Evolutionary conservation across 2,113 vertebrate genomes (phyloP).

Genomic region (Athene cunicularia): DNA sequence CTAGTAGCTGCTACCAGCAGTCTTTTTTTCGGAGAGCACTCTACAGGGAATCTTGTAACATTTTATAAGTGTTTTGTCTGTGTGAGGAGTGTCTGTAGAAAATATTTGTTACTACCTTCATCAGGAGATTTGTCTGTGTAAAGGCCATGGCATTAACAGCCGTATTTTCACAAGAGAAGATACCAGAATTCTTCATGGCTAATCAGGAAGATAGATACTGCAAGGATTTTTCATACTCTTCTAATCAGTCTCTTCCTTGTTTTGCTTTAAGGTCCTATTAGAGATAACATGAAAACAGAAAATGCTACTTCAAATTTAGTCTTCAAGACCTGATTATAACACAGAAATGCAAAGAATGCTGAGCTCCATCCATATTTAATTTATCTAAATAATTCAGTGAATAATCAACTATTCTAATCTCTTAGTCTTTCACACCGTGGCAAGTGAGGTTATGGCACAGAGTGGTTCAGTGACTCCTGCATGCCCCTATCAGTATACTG

Average conservation of each 20-base stretch:
- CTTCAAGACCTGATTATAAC: conserved; percentile 47
- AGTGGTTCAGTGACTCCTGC: not conserved
- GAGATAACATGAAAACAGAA: not conserved
- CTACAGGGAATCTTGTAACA: not conserved
- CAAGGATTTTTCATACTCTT: not conserved
- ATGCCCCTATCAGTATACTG: not conserved
- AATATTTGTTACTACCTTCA: not conserved
- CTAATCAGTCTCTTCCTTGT: not conserved
- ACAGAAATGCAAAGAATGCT: not conserved
- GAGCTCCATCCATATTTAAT: not conserved
- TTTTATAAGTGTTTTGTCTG: not conserved
- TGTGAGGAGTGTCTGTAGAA: not conserved
- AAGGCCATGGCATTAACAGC: not conserved
- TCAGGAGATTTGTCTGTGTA: not conserved
- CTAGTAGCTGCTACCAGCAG: not conserved
- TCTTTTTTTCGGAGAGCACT: not conserved
- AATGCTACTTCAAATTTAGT: conserved; percentile 31
- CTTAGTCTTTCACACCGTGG: not conserved
- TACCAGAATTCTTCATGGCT: not conserved
- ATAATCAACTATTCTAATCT: not conserved
- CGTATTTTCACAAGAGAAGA: not conserved
- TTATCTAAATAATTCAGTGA: conserved; percentile 1
- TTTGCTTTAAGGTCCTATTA: conserved; percentile 6
- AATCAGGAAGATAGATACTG: not conserved
- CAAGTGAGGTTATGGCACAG: not conserved